Conservation (phyloP, 2,797 vertebrate species). For the Thaleichthys pacificus region DNA sequence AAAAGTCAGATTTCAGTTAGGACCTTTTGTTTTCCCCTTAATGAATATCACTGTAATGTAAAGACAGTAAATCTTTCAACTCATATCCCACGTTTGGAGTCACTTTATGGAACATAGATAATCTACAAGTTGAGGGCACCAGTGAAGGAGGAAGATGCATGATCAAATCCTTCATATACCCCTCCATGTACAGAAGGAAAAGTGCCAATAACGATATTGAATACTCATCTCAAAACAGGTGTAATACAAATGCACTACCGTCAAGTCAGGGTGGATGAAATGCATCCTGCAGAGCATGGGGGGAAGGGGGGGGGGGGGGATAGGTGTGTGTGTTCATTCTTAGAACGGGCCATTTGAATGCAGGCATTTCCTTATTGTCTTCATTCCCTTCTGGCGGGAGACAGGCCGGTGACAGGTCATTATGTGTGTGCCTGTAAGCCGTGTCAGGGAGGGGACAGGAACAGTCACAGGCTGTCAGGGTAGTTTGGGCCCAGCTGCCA, state of each 20-base stretch:
- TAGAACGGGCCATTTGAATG: slow-evolving; percentile 21
- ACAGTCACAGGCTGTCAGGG: slow-evolving; percentile 4
- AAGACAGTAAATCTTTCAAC: too few species aligned
- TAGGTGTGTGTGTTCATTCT: neutral
- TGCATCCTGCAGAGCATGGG: neutral
- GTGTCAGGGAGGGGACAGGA: slow-evolving; percentile 15
- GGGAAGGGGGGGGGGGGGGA: neutral
- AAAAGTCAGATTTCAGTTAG: too few species aligned
- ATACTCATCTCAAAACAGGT: slow-evolving; percentile 13
- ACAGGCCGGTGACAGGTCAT: slow-evolving; percentile 32
- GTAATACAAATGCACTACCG: slow-evolving; percentile 16
- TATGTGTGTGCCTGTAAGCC: slow-evolving; percentile 32
- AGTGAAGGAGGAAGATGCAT: neutral
- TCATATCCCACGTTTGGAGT: too few species aligned
- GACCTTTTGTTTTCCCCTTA: too few species aligned
- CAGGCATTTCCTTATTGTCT: slow-evolving; percentile 27
- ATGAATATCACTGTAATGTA: too few species aligned
- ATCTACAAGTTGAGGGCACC: too few species aligned
- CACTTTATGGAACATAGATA: too few species aligned
- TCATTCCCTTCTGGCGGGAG: slow-evolving; percentile 12
- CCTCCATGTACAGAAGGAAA: neutral
- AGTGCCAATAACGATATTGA: slow-evolving; percentile 4
- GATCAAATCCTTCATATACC: neutral
- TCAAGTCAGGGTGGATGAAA: slow-evolving; percentile 10
- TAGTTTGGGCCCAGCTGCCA: neutral